These are phyloP conservation scores for Paramacrobiotus metropolitanus DNA, from an alignment of 1,140 invertebrate species.

Conservation along the genomic window DNA sequence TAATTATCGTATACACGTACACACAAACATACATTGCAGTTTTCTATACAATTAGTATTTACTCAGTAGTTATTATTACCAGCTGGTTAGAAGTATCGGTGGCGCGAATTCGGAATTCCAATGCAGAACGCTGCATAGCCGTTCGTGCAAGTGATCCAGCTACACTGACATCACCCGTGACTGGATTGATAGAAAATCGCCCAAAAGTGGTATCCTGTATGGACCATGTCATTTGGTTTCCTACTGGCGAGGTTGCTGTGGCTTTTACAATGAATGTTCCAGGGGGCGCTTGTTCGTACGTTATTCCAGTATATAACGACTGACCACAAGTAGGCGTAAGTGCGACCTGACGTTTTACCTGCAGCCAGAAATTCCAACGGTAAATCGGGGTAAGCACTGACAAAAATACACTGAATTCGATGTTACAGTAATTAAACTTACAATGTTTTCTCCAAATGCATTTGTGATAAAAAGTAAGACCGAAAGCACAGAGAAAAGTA, in stretches of 20 bases:
- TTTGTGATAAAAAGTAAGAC: no score
- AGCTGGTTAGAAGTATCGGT: background rate
- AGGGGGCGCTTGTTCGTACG: background rate
- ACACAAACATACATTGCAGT: no score
- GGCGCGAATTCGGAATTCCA: constrained; percentile 3
- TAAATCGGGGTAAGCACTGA: no score
- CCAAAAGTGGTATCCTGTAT: background rate
- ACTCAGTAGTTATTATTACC: no score
- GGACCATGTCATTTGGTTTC: background rate
- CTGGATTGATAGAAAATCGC: background rate
- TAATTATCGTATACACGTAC: no score
- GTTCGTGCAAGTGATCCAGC: background rate
- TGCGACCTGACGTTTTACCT: background rate
- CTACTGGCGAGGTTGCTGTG: background rate
- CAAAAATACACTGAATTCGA: no score
- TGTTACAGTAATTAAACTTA: no score
- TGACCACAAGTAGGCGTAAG: background rate
- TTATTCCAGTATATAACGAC: background rate
- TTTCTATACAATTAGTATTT: no score
- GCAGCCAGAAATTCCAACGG: no score
- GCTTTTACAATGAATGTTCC: background rate
- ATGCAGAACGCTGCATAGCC: background rate
- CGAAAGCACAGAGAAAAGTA: no score
- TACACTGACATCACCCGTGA: background rate
- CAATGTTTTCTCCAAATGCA: no score